These are phyloP conservation scores for Sebastes glaucus DNA, from an alignment of 2,797 vertebrate genomes.

Conservation along the genomic window DNA sequence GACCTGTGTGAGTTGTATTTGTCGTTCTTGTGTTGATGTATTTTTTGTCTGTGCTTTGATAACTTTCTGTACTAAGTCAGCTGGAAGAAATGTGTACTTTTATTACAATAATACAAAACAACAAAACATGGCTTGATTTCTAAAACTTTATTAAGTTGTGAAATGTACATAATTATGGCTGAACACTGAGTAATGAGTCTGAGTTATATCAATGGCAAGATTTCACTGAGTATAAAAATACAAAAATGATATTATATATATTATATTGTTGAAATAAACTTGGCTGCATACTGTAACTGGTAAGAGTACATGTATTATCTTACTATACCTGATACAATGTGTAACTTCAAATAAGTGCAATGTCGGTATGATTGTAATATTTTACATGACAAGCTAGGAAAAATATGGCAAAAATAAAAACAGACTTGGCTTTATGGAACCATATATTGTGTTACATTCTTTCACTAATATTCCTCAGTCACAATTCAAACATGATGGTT, in stretches of 20 bases:
- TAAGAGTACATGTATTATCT: not conserved
- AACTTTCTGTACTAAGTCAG: not conserved
- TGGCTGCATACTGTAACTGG: not conserved
- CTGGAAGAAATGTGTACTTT: not conserved
- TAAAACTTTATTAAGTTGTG: constrained; percentile 5
- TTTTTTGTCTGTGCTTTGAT: not conserved
- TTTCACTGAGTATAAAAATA: constrained; percentile 1
- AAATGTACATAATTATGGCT: not conserved
- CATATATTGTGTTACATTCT: not conserved
- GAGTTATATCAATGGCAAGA: not conserved
- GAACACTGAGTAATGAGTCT: not conserved
- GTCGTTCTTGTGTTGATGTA: not conserved
- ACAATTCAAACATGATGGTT: not conserved
- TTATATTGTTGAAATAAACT: not conserved
- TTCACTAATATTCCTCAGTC: not conserved
- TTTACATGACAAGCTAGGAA: not conserved
- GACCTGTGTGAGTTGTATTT: not conserved
- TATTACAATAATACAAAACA: not conserved
- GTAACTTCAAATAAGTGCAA: not conserved
- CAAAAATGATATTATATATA: not conserved
- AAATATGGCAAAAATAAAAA: not conserved
- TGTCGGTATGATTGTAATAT: not conserved
- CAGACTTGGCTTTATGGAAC: not conserved
- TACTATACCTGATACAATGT: not conserved
- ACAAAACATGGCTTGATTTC: not conserved